phyloP scores from a whole-genome alignment of 1,140 invertebrate species.

The Pseudomyrmex gracilis region DNA sequence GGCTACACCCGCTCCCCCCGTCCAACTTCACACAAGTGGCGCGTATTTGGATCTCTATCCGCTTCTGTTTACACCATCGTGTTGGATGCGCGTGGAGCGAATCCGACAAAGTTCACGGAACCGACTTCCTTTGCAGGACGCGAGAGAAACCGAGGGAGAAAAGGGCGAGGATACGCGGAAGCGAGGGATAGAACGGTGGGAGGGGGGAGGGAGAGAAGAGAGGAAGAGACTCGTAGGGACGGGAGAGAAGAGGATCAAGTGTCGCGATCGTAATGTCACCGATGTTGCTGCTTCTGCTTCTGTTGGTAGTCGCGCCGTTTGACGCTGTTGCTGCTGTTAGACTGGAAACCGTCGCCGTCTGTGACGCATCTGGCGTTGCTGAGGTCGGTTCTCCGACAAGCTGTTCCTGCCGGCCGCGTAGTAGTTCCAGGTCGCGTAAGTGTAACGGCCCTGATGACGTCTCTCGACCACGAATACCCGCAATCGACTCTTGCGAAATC shows the following conservation, averaged over 20 bases:
- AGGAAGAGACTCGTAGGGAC: slow-evolving; percentile 28
- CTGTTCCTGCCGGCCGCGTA: background rate
- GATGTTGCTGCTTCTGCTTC: slow-evolving; percentile 50
- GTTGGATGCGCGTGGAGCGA: slow-evolving; percentile 30
- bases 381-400: slow-evolving; percentile 38
- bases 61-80: slow-evolving; percentile 68
- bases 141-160: slow-evolving; percentile 34
- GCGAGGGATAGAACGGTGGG: slow-evolving; percentile 4
- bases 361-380: slow-evolving; percentile 75
- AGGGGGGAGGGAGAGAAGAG: slow-evolving; percentile 41
- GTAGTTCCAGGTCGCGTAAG: slow-evolving; percentile 27
- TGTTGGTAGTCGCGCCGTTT: slow-evolving; percentile 14
- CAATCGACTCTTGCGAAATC: slow-evolving; percentile 52
- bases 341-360: slow-evolving; percentile 67
- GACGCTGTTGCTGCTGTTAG: slow-evolving; percentile 46
- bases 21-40: slow-evolving; percentile 62
- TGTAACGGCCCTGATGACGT: background rate
- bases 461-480: background rate
- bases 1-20: slow-evolving; percentile 29
- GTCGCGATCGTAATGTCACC: slow-evolving; percentile 36
- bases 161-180: background rate
- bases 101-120: slow-evolving; percentile 60
- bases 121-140: slow-evolving; percentile 64
- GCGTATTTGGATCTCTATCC: slow-evolving; percentile 65
- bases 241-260: slow-evolving; percentile 46